These are phyloP conservation scores for Petrocephalus sullivani DNA, from an alignment of 2,797 vertebrate genomes.

Conservation along the genomic window DNA sequence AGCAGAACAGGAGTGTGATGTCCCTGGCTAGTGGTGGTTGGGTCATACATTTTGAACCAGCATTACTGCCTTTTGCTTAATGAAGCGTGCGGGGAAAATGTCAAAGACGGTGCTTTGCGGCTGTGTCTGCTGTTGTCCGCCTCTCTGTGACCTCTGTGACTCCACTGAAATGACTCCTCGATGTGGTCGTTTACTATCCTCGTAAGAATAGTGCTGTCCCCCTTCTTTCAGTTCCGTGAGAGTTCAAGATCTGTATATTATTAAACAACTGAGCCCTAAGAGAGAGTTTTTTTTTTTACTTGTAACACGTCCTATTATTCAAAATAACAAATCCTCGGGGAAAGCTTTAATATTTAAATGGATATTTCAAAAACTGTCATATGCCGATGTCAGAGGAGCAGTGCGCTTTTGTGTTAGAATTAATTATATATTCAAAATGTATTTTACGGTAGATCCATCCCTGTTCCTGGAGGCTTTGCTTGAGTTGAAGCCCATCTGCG, in stretches of 20 bases:
- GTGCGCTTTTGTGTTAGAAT: background rate
- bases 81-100: background rate
- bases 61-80: background rate
- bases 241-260: background rate
- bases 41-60: background rate
- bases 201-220: background rate
- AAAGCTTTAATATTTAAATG: background rate
- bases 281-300: background rate
- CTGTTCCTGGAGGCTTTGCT: background rate
- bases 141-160: background rate
- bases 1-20: background rate
- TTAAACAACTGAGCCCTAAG: background rate
- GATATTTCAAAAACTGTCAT: background rate
- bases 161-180: background rate
- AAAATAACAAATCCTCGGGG: background rate
- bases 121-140: background rate
- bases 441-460: background rate
- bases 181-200: background rate
- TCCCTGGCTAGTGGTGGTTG: background rate
- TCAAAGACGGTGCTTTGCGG: background rate
- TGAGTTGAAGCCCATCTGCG: background rate
- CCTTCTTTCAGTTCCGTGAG: background rate
- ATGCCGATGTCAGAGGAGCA: background rate
- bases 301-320: background rate
- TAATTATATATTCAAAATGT: conserved; percentile 5